These are phyloP conservation scores for Eurois occulta DNA, from an alignment of 2,888 invertebrate genomes.

Conservation along the genomic window DNA sequence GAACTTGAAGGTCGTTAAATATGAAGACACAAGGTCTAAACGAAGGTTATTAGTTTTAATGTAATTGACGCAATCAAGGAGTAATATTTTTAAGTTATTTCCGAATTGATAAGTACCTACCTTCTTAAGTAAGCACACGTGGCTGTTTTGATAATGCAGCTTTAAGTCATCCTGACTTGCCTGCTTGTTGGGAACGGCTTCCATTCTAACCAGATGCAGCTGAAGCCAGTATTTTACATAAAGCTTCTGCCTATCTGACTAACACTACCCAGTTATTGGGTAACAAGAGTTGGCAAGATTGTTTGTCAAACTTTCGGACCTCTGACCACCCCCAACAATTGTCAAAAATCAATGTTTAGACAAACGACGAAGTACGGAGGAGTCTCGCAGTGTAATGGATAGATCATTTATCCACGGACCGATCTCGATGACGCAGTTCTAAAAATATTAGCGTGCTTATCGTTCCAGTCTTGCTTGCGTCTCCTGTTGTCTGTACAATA, in stretches of 20 bases:
- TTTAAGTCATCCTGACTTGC: background rate
- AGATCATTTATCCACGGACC: too few species aligned
- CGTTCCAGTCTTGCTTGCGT: too few species aligned
- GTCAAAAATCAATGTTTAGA: too few species aligned
- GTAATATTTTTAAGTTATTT: constrained; percentile 19
- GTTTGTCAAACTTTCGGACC: too few species aligned
- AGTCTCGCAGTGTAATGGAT: too few species aligned
- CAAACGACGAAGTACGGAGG: too few species aligned
- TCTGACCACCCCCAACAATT: too few species aligned
- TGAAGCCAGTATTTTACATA: background rate
- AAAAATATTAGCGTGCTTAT: too few species aligned
- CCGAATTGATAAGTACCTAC: constrained; percentile 3
- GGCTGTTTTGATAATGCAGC: background rate
- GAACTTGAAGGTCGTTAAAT: constrained; percentile 40
- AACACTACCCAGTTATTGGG: too few species aligned
- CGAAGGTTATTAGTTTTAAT: constrained; percentile 12
- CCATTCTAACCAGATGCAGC: background rate
- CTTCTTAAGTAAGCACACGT: background rate
- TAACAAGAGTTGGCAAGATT: too few species aligned
- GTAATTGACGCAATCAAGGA: constrained; percentile 23
- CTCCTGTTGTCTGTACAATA: too few species aligned
- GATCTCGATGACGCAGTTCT: too few species aligned
- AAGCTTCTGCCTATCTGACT: background rate
- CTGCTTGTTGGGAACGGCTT: background rate
- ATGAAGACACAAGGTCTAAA: constrained; percentile 17